Conservation (phyloP, 2,797 vertebrate species). For the Hippoglossus hippoglossus region DNA sequence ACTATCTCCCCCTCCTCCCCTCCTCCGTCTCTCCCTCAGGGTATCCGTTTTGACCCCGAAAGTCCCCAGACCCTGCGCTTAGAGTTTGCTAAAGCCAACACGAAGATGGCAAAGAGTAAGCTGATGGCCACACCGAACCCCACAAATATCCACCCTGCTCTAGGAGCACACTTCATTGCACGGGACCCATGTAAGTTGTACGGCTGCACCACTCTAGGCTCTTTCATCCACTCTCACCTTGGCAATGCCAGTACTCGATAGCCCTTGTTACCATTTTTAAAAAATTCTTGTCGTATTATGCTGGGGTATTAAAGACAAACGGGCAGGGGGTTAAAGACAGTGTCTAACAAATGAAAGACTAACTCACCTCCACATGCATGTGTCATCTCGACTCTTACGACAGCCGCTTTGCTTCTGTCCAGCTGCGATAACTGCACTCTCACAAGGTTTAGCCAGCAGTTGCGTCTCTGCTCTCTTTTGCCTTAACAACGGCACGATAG, state of each 20-base stretch:
- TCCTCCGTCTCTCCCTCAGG: constrained; percentile 87
- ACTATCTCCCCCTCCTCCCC: constrained; percentile 74
- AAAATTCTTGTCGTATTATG: constrained; percentile 18
- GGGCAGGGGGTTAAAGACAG: constrained; percentile 1
- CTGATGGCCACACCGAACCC: constrained; percentile 99
- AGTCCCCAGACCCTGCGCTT: constrained; percentile 98
- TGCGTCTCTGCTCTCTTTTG: constrained; percentile 39
- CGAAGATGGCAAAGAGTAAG: constrained; percentile 99
- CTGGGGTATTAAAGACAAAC: constrained; percentile 35
- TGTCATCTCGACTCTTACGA: constrained; percentile 65
- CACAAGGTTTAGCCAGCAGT: constrained; percentile 38
- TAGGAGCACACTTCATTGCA: constrained; percentile 99
- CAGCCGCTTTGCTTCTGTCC: constrained; percentile 65
- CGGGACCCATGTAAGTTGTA: constrained; percentile 99
- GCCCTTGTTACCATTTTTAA: constrained; percentile 35
- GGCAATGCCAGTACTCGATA: constrained; percentile 52
- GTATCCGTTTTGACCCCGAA: constrained; percentile 99
- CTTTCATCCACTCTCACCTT: constrained; percentile 78
- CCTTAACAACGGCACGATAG: constrained; percentile 45
- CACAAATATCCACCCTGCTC: constrained; percentile 97
- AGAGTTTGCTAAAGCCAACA: constrained; percentile 99
- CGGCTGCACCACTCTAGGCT: constrained; percentile 83
- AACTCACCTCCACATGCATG: constrained; percentile 87
- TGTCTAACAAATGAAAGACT: constrained; percentile 75
- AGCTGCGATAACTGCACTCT: constrained; percentile 41